phyloP scores from a whole-genome alignment of 2,113 vertebrate genomes.

The Triplophysa rosa region DNA sequence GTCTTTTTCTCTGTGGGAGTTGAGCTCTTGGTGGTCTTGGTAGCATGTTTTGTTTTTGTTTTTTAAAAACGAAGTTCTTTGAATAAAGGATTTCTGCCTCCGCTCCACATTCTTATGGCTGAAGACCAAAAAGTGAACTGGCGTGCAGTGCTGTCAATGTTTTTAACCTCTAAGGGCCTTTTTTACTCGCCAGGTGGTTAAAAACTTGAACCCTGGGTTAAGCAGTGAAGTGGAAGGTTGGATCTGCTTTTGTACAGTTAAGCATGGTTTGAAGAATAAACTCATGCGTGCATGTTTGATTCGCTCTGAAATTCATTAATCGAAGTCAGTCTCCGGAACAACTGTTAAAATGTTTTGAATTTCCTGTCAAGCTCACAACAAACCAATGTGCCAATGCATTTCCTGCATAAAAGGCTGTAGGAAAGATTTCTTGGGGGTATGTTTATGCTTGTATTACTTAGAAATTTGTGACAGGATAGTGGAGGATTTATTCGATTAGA shows the following conservation, averaged over 20 bases:
- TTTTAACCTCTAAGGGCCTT: too few species aligned
- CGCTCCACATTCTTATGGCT: slow-evolving; percentile 3
- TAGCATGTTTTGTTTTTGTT: too few species aligned
- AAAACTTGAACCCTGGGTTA: too few species aligned
- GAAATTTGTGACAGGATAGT: background rate
- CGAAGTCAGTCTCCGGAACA: background rate
- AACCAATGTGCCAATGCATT: background rate
- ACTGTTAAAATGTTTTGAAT: background rate
- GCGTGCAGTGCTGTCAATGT: background rate
- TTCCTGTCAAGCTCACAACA: background rate
- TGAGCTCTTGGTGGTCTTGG: background rate
- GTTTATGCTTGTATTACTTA: slow-evolving; percentile 13
- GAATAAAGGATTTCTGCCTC: background rate
- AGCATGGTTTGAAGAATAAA: too few species aligned
- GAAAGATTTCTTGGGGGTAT: slow-evolving; percentile 3
- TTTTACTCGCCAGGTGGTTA: too few species aligned
- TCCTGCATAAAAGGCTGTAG: background rate
- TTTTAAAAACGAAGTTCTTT: background rate
- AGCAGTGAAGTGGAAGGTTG: too few species aligned
- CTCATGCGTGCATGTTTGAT: too few species aligned
- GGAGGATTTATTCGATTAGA: slow-evolving; percentile 2
- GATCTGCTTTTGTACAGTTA: too few species aligned
- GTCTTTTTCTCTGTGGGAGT: background rate
- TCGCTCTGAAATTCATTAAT: background rate
- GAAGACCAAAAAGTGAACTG: background rate